Evolutionary conservation across 1,140 invertebrate genomes (phyloP), one percentile per base, ranked within the genome.

Genomic region (Drosophila pruinosa): DNA sequence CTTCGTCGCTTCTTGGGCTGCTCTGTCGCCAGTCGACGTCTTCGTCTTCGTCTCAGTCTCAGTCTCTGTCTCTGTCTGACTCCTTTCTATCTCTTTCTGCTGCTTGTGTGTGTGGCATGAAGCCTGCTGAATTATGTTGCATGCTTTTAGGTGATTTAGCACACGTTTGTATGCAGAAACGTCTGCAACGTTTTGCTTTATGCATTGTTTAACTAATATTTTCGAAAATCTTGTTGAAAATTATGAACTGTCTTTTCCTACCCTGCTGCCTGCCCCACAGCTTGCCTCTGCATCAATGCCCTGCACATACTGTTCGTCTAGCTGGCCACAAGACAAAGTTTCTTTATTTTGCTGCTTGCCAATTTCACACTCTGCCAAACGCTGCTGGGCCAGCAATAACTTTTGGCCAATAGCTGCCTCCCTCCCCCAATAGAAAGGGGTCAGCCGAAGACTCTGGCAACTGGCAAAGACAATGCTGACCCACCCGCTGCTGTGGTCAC

Each of bases 181-280:
- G 81, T 86, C 81, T 86, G 81, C 82, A 81, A 73, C 70, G 77
- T 77, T 86, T 89, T 89, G 78, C 54, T 86, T 86, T 86, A 86
- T 86, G 82, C 88, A 82, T 86, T 86, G 82, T 86, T 86, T 86
- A 86, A 86, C 82, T 88, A 86, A 86, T 86, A 86, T 86, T 82
- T 86, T 86, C 71, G 45, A 75, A 82, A 86, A 86, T 86, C 82
- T 86, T 88, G 70, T 62, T 75, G 17, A 31, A 68, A 86, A 85
- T 85, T 85, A 85, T 85, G 77, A 81, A 85, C 82, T 85, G 53
- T 39, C 78, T 57, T 14, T 36, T 24, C 22, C 1, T 7, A 17
- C 47, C 3, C 48, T 1, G 15, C 41, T 50, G 38, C 41, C 45
- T 61, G 41, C 24, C 50, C n/a, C 45, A 39, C 65, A 28, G 26